These are phyloP conservation scores for Poecile montanus DNA, from an alignment of 2,797 vertebrate genomes.

Conservation along the genomic window DNA sequence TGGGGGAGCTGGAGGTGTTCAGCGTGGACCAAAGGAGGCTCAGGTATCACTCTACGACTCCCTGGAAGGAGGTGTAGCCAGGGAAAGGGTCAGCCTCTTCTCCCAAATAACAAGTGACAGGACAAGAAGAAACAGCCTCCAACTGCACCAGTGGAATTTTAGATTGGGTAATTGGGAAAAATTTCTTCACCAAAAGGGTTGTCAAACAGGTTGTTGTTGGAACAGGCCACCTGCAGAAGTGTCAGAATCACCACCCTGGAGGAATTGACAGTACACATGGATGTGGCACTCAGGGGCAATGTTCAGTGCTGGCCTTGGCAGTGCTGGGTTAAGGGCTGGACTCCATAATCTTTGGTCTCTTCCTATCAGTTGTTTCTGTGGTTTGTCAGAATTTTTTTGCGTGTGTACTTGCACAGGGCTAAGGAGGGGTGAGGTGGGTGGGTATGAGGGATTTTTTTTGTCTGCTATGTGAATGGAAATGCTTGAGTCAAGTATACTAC, in stretches of 20 bases:
- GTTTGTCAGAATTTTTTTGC: background rate
- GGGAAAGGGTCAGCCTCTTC: background rate
- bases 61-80: background rate
- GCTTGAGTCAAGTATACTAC: background rate
- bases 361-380: background rate
- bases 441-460: background rate
- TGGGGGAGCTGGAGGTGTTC: background rate
- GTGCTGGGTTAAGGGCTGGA: background rate
- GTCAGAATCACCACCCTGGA: background rate
- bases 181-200: background rate
- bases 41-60: background rate
- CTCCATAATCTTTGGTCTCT: background rate
- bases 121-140: background rate
- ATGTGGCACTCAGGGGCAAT: background rate
- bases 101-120: background rate
- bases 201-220: too few relatives aligned
- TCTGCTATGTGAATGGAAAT: background rate
- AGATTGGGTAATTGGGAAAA: background rate
- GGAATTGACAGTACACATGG: rapidly evolving
- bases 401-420: background rate
- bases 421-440: background rate
- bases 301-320: background rate
- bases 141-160: background rate
- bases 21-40: background rate
- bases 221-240: background rate